phyloP scores from a whole-genome alignment of 2,888 invertebrate species.

The Agonopterix heracliana region DNA sequence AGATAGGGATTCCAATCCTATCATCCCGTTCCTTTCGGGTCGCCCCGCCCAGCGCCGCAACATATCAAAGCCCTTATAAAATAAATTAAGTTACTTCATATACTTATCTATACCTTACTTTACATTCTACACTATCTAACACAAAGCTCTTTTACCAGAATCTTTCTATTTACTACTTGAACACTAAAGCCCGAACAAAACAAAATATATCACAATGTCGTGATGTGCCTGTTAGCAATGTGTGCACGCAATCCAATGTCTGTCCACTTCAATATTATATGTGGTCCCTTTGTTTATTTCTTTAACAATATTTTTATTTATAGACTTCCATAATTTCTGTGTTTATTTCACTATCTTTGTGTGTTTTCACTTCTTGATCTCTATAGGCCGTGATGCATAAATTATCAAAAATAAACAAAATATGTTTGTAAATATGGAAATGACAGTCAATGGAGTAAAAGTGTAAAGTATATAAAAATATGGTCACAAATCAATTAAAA shows the following conservation, averaged over 20 bases:
- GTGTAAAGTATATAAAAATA: no score
- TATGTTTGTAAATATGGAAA: no score
- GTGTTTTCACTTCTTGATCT: constrained; percentile 32
- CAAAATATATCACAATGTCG: constrained; percentile 38
- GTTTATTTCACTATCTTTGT: constrained; percentile 53
- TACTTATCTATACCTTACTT: constrained; percentile 50
- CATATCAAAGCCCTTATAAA: constrained; percentile 46
- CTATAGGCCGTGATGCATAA: constrained; percentile 21
- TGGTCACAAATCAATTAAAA: no score
- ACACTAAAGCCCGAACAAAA: constrained; percentile 48
- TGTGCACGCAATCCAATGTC: constrained; percentile 71
- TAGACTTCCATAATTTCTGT: constrained; percentile 52
- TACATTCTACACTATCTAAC: constrained; percentile 52
- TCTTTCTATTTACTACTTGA: constrained; percentile 33
- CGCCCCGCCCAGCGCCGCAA: constrained; percentile 73
- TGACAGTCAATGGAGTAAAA: no score
- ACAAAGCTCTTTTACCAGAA: constrained; percentile 11
- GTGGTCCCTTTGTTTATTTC: constrained; percentile 65
- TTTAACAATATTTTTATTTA: constrained; percentile 45
- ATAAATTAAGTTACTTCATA: constrained; percentile 35
- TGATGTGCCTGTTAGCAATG: constrained; percentile 69
- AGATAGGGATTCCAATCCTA: constrained; percentile 52
- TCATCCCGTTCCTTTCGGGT: constrained; percentile 50
- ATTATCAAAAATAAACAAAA: constrained; percentile 6
- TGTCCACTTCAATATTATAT: constrained; percentile 72